phyloP scores from a whole-genome alignment of 2,113 vertebrate genomes.

The Chauna torquata region DNA sequence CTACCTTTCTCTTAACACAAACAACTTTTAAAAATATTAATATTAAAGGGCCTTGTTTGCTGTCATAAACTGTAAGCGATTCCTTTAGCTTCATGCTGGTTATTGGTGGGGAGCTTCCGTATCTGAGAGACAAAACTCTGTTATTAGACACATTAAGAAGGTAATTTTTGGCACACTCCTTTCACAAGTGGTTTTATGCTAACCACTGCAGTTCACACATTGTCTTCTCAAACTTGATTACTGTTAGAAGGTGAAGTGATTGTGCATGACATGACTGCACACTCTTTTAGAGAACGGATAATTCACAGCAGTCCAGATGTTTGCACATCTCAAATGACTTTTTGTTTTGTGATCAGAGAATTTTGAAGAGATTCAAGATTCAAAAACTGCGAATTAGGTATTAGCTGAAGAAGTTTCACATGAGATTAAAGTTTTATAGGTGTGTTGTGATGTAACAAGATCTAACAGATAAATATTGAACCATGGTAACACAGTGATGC shows the following conservation, averaged over 20 bases:
- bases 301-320: slow-evolving; percentile 14
- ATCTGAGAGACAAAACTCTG: neutral
- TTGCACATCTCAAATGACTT: neutral
- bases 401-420: neutral
- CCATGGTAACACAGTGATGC: neutral
- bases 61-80: neutral
- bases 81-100: neutral
- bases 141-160: neutral
- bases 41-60: neutral
- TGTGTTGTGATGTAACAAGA: slow-evolving; percentile 22
- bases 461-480: slow-evolving; percentile 37
- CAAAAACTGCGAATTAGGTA: neutral
- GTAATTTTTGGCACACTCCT: neutral
- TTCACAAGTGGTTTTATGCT: slow-evolving; percentile 7
- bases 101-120: neutral
- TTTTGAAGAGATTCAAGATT: neutral
- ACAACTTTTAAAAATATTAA: neutral
- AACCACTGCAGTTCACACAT: neutral
- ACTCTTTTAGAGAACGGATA: neutral
- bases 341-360: neutral
- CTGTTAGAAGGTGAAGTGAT: neutral
- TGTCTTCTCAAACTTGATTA: neutral
- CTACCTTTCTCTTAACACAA: neutral
- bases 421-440: neutral
- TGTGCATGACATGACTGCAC: neutral